Conservation (phyloP, 2,113 vertebrate species). For the Xiphias gladius region DNA sequence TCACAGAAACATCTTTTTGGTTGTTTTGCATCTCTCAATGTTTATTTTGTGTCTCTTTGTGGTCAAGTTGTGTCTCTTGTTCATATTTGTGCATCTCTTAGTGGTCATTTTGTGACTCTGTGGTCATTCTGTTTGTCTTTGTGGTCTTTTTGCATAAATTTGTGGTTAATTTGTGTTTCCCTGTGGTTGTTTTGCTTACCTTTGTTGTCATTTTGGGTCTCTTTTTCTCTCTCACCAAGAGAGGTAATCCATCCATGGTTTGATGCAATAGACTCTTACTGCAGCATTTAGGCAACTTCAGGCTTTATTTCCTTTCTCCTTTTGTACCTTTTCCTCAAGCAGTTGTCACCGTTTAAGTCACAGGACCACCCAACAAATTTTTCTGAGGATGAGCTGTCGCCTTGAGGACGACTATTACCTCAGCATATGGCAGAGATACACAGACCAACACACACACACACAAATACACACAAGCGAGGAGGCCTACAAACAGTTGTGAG, state of each 20-base stretch:
- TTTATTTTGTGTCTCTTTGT: background rate
- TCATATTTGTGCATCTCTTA: background rate
- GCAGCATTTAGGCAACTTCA: slow-evolving; percentile 4
- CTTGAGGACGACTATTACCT: slow-evolving; percentile 50
- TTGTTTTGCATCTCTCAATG: background rate
- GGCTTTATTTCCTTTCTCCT: slow-evolving; percentile 8
- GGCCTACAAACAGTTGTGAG: slow-evolving; percentile 64
- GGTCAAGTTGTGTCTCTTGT: background rate
- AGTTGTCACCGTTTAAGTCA: background rate
- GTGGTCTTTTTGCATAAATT: too few relatives aligned
- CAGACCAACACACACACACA: slow-evolving; percentile 32
- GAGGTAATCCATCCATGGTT: background rate
- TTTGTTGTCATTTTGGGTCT: background rate
- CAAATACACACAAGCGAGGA: slow-evolving; percentile 43
- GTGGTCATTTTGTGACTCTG: background rate
- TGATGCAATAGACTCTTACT: background rate
- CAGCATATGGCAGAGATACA: slow-evolving; percentile 60
- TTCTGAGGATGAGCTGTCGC: slow-evolving; percentile 49
- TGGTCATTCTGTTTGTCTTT: too few relatives aligned
- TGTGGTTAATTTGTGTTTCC: too few relatives aligned
- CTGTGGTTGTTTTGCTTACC: too few relatives aligned
- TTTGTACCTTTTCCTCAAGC: slow-evolving; percentile 38
- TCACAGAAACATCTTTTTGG: background rate
- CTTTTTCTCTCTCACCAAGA: too few relatives aligned
- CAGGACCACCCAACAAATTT: slow-evolving; percentile 64